Evolutionary conservation across 1,140 invertebrate species (phyloP), one percentile per base, ranked within the genome.

Genomic region (Sitophilus oryzae): DNA sequence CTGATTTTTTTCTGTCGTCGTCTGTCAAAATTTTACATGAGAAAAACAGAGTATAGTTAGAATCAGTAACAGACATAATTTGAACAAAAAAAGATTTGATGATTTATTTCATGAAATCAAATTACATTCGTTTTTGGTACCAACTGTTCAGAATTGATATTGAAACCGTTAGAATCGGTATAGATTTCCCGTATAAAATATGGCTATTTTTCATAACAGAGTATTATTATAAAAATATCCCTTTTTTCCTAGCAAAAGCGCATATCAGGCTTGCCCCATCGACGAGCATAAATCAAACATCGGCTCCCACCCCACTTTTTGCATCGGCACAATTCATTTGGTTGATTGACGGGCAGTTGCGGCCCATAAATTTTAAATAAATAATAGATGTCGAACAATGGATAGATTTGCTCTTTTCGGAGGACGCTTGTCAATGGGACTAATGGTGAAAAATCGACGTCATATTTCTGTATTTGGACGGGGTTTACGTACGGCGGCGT

Each of bases 301-400:
- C 30, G 41, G 18, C 40, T 41, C 50, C 50, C 41, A 35, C 50
- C 41, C 20, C 36, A 6, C 22, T 16, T 18, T 43, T 19, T 25
- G 40, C 41, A 44, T 25, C 23, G 50, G 23, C 38, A 44, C 50
- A 52, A 54, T 54, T 54, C 44, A 54, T 54, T 54, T 54, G 43
- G 23, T 37, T 54, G 52, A 54, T 54, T 54, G 52, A 54, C 52
- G 43, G 18, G 41, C 52, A 54, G 52, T 54, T 47, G 43, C 46
- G 44, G 42, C 43, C 52, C 52, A 54, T 54, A 54, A 54, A 54
- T 54, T 54, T 54, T 46, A 54, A 54, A 54, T 54, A 54, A 54
- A 54, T 54, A 54, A 54, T 54, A 47, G 43, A 46, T 47, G 44
- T 54, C 52, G 52, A 54, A 54, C 52, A 54, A 54, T 43, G 44